Evolutionary conservation across 2,797 vertebrate genomes (phyloP).

Genomic region (Rhyacichthys aspro): DNA sequence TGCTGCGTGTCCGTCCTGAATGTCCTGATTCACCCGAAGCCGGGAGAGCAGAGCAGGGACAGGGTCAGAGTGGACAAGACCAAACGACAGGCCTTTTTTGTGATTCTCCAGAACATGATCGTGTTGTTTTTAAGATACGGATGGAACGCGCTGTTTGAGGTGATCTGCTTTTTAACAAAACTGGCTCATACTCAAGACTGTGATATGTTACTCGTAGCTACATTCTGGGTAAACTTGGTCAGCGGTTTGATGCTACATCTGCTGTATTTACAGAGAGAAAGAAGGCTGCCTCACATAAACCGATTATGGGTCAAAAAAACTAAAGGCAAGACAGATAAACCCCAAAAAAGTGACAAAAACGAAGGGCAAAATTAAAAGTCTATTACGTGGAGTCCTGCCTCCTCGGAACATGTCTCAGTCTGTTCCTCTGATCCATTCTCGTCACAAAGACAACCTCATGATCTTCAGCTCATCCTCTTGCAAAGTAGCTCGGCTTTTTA

Average conservation of each 20-base stretch:
- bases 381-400: too few species aligned
- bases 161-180: background rate
- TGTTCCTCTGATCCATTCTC: too few species aligned
- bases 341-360: too few species aligned
- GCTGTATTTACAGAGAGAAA: constrained; percentile 22
- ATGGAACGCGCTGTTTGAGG: background rate
- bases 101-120: constrained; percentile 24
- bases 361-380: too few species aligned
- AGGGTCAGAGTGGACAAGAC: background rate
- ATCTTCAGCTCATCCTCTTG: too few species aligned
- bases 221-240: background rate
- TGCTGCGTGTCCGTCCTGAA: constrained; percentile 43
- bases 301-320: too few species aligned
- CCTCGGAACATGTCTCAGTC: too few species aligned
- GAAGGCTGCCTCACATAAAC: constrained; percentile 2
- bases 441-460: too few species aligned
- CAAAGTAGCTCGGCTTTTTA: too few species aligned
- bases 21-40: constrained; percentile 11
- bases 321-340: too few species aligned
- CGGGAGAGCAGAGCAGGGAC: background rate
- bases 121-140: constrained; percentile 29
- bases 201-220: accelerated
- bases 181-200: accelerated
- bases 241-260: constrained; percentile 17
- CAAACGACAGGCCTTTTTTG: constrained; percentile 32